Evolutionary conservation across 2,113 vertebrate genomes (phyloP), one percentile per base, ranked within the genome.

Genomic region (Gambusia holbrooki): DNA sequence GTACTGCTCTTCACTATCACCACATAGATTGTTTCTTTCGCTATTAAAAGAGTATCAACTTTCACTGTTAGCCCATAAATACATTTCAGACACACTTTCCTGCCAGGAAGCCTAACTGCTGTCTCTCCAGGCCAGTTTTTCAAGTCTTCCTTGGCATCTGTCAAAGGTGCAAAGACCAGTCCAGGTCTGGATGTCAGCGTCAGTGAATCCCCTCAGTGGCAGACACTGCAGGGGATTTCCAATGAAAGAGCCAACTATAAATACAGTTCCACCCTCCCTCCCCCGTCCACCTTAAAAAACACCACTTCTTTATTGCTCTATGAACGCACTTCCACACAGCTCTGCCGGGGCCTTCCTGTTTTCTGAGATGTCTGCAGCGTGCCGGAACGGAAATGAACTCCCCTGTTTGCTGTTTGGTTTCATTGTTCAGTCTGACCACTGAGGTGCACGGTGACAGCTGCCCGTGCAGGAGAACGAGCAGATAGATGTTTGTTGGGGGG

Each of bases 341-440:
- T 17, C 62, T 77, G 69, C 81, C 48, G 33, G 74, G 69, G 63
- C 81, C 88, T 93, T 94, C 92, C 92, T 93, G 92, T 93, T 94
- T 94, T 93, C 86, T 83, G 81, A 89, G 74, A 77, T 45, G 61
- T 80, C 83, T 81, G 81, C 48, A 61, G 71, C 30, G 22, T 37
- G 75, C 70, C 76, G 69, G 29, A 84, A 37, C 40, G 62, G 82
- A 90, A 86, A 73, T 25, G 5, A 79, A 62, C 1, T 19, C 79
- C 75, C 66, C 62, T 83, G 67, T 80, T 81, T 85, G 84, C 62
- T 80, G 58, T 80, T 71, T 29, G 14, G 40, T 58, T 9, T 37
- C 73, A 77, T 83, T 82, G 79, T 91, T 71, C 73, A 14, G 19
- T 28, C 32, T 51, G 74, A 70, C 67, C 71, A 28, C 54, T 17